phyloP scores from a whole-genome alignment of 2,797 vertebrate genomes.

The Caiman crocodilus region DNA sequence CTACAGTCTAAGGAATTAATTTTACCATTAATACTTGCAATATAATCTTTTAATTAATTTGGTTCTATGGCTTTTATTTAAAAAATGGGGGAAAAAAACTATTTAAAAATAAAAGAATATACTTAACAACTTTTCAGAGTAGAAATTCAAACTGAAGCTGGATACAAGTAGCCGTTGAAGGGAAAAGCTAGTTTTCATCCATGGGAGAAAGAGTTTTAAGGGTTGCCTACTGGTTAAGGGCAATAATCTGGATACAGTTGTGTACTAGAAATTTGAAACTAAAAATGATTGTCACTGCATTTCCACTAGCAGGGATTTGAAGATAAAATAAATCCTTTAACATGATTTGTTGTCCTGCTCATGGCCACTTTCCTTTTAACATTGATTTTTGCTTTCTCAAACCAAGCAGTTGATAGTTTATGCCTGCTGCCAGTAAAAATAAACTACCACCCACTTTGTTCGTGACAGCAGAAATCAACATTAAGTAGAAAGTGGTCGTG shows the following conservation, averaged over 20 bases:
- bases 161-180: background rate
- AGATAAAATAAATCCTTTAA: conserved; percentile 56
- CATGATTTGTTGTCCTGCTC: conserved; percentile 37
- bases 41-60: background rate
- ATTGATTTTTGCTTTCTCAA: conserved; percentile 31
- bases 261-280: background rate
- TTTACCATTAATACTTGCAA: background rate
- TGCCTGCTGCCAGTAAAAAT: conserved; percentile 58
- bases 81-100: background rate
- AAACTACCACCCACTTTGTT: conserved; percentile 54
- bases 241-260: conserved; percentile 1
- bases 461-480: conserved; percentile 52
- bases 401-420: conserved; percentile 52
- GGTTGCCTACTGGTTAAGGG: background rate
- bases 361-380: conserved; percentile 48
- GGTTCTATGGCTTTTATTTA: background rate
- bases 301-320: conserved; percentile 3
- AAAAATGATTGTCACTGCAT: conserved; percentile 25
- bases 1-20: background rate
- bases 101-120: background rate
- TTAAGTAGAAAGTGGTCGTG: conserved; percentile 27
- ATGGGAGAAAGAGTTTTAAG: conserved; percentile 26
- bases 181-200: background rate
- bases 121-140: background rate
- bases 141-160: background rate